Evolutionary conservation across 2,888 invertebrate genomes (phyloP).

Genomic region (Polietes domitor): DNA sequence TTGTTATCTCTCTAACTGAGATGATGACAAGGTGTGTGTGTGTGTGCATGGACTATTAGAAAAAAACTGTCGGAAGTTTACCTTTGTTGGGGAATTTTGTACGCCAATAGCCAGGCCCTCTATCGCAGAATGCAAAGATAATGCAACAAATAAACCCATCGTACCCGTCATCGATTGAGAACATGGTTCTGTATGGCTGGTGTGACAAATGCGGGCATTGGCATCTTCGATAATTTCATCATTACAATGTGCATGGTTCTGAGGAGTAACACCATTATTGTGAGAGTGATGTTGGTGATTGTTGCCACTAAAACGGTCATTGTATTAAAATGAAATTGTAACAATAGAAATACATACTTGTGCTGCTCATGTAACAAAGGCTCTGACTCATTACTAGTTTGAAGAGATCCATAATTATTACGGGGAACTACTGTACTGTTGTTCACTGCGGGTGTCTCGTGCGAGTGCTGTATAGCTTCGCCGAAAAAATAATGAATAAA

Average conservation of each 20-base stretch:
- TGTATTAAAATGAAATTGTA: not conserved
- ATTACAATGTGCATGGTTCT: slow-evolving; percentile 61
- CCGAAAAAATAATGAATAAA: slow-evolving; percentile 86
- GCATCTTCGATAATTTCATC: slow-evolving; percentile 74
- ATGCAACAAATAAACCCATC: slow-evolving; percentile 86
- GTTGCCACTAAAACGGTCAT: not conserved
- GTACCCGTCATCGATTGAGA: slow-evolving; percentile 84
- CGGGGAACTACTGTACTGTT: not conserved
- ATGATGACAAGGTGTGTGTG: no score
- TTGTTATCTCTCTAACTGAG: no score
- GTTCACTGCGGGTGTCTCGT: slow-evolving; percentile 56
- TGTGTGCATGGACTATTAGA: no score
- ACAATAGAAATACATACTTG: slow-evolving; percentile 21
- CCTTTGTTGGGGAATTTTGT: slow-evolving; percentile 85
- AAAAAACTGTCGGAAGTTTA: no score
- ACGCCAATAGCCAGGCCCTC: slow-evolving; percentile 92
- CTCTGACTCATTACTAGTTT: slow-evolving; percentile 70
- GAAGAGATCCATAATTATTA: slow-evolving; percentile 71
- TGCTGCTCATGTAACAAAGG: slow-evolving; percentile 64
- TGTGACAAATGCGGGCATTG: slow-evolving; percentile 83
- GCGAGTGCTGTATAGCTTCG: slow-evolving; percentile 77
- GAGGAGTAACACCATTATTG: not conserved
- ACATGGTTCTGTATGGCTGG: slow-evolving; percentile 86
- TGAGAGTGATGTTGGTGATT: not conserved
- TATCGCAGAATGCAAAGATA: slow-evolving; percentile 89